Base-by-base conservation (phyloP, 92 coral and sea anemone genomes). In the Umimayanthus chanpuru region DNA sequence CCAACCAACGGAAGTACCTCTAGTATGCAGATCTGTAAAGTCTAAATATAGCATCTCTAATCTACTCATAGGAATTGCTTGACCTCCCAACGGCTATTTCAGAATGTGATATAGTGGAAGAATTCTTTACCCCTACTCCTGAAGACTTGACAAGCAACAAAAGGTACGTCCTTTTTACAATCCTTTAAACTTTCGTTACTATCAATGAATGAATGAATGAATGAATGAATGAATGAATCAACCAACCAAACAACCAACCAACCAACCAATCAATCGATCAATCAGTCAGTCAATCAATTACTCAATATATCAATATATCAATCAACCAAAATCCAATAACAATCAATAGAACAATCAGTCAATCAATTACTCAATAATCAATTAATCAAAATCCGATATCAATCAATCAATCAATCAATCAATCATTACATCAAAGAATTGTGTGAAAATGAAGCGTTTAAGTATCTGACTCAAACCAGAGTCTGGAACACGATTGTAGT, bases 71-170 rank as follows among this genome's bases (percentile, higher is more conserved):
- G 86, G 58, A 72, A 20, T 36, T 82, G 40, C 86, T 82, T 16
- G 86, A 82, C 64, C 86, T 82, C 6, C 86, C 86, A 18, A 25
- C 86, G 28, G 26, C 41, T 36, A 82, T 82, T 68, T 82, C 86
- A 28, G 78, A 82, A 41, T 67, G 65, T 29, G 86, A 82, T 23
- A 82, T 68, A n/a, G 25, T 82, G 66, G 86, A 82, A 5, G 86
- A 82, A 28, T 91, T 91, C 49, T 73, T 91, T 73, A 88, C 91
- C 7, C 91, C 93, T 6, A 88, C 85, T 10, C 84, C 86, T 5
- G 93, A 91, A 28, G 93, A 91, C 50, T 40, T 91, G 74, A 90
- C 56, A 66, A 82, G 91, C 38, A 79, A 80, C 23, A 67, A 79
- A 23, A 32, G 65, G 75, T 85, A 49, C 4, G 88, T 53, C 21